phyloP scores from a whole-genome alignment of 2,888 invertebrate species.

The Mythimna lalbum region DNA sequence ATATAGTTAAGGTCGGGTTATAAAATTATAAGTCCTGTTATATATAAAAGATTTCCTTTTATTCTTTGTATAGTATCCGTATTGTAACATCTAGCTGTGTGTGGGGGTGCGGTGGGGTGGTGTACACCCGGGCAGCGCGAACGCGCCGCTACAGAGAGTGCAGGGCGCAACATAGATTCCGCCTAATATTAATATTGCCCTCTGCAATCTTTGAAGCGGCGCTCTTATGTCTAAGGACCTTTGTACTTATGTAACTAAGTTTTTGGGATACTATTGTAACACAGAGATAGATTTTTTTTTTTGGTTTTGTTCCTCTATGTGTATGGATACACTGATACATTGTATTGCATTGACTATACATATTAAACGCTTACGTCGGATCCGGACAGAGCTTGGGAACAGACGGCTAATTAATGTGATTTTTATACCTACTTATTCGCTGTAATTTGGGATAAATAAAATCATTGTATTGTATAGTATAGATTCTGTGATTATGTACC shows the following conservation, averaged over 20 bases:
- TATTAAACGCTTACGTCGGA: conserved; percentile 83
- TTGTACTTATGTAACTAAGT: conserved; percentile 87
- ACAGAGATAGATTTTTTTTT: conserved; percentile 83
- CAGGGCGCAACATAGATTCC: conserved; percentile 88
- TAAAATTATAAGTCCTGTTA: conserved; percentile 87
- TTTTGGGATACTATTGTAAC: conserved; percentile 87
- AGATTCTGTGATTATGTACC: conserved; percentile 89
- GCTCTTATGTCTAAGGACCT: conserved; percentile 77
- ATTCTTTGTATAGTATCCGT: conserved; percentile 87
- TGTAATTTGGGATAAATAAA: conserved; percentile 78
- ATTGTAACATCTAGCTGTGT: conserved; percentile 82
- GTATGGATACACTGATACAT: conserved; percentile 87
- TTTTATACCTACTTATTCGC: conserved; percentile 83
- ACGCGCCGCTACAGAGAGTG: conserved; percentile 85
- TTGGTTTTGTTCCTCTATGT: conserved; percentile 91
- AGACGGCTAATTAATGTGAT: conserved; percentile 83
- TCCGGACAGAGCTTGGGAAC: conserved; percentile 79
- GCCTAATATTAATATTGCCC: conserved; percentile 89
- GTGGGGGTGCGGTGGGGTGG: conserved; percentile 67
- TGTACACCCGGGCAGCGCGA: conserved; percentile 64
- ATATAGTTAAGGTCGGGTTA: conserved; percentile 86
- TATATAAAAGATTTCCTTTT: conserved; percentile 88
- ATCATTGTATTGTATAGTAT: conserved; percentile 76
- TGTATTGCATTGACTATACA: conserved; percentile 70
- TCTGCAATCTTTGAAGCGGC: conserved; percentile 88